Evolutionary conservation across 2,113 vertebrate species (phyloP).

Genomic region (Ceyx margarethae): DNA sequence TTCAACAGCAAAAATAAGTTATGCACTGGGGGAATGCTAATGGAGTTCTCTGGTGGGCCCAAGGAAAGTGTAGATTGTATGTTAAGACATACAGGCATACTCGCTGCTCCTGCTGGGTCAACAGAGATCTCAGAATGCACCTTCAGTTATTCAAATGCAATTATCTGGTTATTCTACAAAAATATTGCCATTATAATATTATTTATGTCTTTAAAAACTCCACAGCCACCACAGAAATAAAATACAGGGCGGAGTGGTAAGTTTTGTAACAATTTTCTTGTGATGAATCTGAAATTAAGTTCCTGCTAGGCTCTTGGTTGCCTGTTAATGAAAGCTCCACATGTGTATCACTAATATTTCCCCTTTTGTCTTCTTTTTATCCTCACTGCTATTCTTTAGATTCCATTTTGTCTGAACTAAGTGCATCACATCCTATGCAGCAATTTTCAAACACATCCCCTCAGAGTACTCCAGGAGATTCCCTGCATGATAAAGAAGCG

Average conservation of each 20-base stretch:
- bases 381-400: background rate
- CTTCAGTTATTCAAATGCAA: background rate
- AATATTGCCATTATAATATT: background rate
- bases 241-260: background rate
- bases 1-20: background rate
- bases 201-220: background rate
- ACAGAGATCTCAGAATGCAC: background rate
- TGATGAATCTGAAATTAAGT: background rate
- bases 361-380: background rate
- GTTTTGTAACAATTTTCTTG: background rate
- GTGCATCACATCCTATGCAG: background rate
- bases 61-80: background rate
- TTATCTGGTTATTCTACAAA: background rate
- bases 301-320: background rate
- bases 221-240: background rate
- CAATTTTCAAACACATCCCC: constrained; percentile 22
- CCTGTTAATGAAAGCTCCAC: background rate
- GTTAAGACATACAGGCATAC: background rate
- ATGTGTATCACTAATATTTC: background rate
- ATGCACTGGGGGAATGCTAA: background rate
- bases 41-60: background rate
- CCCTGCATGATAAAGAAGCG: constrained; percentile 7
- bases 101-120: background rate
- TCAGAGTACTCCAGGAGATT: constrained; percentile 17
- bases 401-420: constrained; percentile 9